Base-by-base conservation (phyloP, 2,113 vertebrate genomes). In the Chloropsis hardwickii region DNA sequence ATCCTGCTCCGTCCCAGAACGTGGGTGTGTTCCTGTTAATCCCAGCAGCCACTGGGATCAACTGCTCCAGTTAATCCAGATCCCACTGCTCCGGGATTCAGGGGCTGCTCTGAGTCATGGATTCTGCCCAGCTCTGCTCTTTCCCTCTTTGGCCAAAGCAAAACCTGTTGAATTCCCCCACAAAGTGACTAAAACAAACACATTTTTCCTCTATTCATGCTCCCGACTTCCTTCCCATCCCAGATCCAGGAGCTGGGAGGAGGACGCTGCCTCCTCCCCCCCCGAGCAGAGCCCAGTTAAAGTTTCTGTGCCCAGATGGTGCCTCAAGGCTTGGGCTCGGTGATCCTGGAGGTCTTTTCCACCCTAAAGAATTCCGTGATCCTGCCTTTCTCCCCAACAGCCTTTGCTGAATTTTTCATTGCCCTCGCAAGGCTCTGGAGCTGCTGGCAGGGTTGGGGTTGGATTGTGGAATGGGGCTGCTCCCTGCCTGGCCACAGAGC, bases 381-480 rank as follows among this genome's bases (percentile, higher is more conserved):
- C 71, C 53, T 29, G 6, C 8, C 3, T 18, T 53, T 53, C 51
- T 18, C 65, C 42, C 71, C 39, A 6, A 0, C n/a, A 1, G 6
- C 57, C 47, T 86, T 61, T 42, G 45, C 72, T 83, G 86, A 53
- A 80, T 71, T 90, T 94, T 72, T n/a, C 78, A 37, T 27, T 24
- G 21, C 31, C 47, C 53, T 2, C 0, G 4, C n/a, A 25, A 57
- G 27, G 17, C 58, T 44, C 18, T 0, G 2, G 66, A 72, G 78
- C 69, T 3, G 31, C 78, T 20, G 14, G 7, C 5, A 2, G 72
- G 39, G 33, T 2, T 2, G 4, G 64, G 65, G 13, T 9, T 25
- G 37, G 61, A 6, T 56, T 2, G 0, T 28, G 73, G 62, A 27
- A 40, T 2, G 5, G 27, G 39, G 39, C 73, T 71, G 39, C 14